Evolutionary conservation across 2,888 invertebrate species (phyloP).

Genomic region (Drosophila setosimentum): DNA sequence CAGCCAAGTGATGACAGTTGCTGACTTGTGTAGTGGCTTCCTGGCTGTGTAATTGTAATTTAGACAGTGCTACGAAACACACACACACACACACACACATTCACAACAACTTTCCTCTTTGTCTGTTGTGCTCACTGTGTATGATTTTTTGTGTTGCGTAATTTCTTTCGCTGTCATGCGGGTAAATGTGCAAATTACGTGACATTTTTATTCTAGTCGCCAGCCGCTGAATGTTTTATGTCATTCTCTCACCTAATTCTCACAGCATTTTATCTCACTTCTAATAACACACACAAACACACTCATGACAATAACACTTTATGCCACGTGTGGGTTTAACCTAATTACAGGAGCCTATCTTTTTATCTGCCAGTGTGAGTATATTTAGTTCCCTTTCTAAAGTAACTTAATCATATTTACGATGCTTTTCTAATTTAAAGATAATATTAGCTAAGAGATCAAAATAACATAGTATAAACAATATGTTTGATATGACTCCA

Average conservation of each 20-base stretch:
- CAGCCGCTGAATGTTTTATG: constrained; percentile 69
- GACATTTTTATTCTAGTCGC: constrained; percentile 65
- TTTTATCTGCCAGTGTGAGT: constrained; percentile 17
- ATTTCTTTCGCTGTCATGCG: constrained; percentile 69
- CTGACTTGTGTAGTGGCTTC: constrained; percentile 49
- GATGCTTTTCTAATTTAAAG: not conserved
- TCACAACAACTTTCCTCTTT: not conserved
- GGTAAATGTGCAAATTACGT: constrained; percentile 78
- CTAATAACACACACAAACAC: constrained; percentile 21
- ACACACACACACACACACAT: constrained; percentile 9
- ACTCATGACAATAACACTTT: constrained; percentile 30
- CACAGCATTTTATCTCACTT: constrained; percentile 63
- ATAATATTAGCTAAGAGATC: not conserved
- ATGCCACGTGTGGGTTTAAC: constrained; percentile 69
- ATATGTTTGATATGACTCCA: not conserved
- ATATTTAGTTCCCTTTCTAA: constrained; percentile 8
- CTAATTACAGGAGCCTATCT: constrained; percentile 62
- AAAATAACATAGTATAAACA: not conserved
- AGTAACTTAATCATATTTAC: not conserved
- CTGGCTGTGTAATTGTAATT: constrained; percentile 70
- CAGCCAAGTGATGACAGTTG: constrained; percentile 51
- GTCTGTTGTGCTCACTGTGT: constrained; percentile 1
- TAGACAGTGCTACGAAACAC: constrained; percentile 42
- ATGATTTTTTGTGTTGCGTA: constrained; percentile 36
- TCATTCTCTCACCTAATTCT: constrained; percentile 71